phyloP scores from a whole-genome alignment of 2,113 vertebrate species.

The Brachyistius frenatus region DNA sequence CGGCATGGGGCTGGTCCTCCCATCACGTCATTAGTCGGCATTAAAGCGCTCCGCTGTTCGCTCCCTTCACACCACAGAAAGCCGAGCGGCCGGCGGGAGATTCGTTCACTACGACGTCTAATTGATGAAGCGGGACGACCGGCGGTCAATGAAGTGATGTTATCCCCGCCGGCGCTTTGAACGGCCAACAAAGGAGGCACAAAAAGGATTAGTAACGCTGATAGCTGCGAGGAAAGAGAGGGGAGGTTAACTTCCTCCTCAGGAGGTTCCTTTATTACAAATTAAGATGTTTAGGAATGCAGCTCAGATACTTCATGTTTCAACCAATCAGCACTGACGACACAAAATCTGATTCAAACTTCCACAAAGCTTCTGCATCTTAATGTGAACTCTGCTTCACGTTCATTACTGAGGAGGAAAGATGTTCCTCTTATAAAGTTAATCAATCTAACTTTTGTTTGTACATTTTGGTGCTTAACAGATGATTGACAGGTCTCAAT shows the following conservation, averaged over 20 bases:
- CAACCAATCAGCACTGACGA: too few relatives aligned
- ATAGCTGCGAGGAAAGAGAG: slow-evolving; percentile 37
- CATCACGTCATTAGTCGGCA: slow-evolving; percentile 85
- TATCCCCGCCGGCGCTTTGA: slow-evolving; percentile 74
- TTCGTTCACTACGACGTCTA: slow-evolving; percentile 75
- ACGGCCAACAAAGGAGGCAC: slow-evolving; percentile 58
- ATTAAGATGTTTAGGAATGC: slow-evolving; percentile 24
- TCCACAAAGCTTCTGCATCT: too few relatives aligned
- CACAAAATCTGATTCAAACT: too few relatives aligned
- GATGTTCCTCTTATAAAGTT: too few relatives aligned
- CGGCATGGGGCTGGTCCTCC: slow-evolving; percentile 84
- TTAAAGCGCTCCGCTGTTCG: slow-evolving; percentile 79
- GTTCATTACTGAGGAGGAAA: too few relatives aligned
- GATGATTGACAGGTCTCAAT: too few relatives aligned
- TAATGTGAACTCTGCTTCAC: too few relatives aligned
- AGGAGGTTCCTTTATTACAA: neutral
- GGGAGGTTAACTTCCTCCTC: slow-evolving; percentile 61
- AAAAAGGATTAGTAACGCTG: slow-evolving; percentile 76
- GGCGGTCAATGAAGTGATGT: slow-evolving; percentile 71
- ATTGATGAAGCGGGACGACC: slow-evolving; percentile 72
- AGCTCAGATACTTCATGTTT: too few relatives aligned
- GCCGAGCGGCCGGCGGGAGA: slow-evolving; percentile 67
- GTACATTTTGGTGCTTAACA: too few relatives aligned
- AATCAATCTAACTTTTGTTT: too few relatives aligned
- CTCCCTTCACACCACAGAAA: slow-evolving; percentile 61